Evolutionary conservation across 2,113 vertebrate genomes (phyloP), one percentile per base, ranked within the genome.

Genomic region (Tetrao urogallus): DNA sequence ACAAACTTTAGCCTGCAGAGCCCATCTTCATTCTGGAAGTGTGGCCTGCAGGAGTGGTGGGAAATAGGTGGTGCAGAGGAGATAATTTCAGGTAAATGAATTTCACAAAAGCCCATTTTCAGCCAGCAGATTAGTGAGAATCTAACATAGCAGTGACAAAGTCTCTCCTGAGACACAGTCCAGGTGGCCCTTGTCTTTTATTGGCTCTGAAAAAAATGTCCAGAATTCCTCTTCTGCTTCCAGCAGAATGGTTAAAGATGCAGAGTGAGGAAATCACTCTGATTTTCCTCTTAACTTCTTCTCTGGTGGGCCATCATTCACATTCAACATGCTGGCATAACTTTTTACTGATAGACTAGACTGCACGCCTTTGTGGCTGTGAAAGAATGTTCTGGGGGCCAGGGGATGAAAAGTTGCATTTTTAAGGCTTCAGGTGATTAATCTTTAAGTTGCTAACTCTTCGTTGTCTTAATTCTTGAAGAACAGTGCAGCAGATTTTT

Each of bases 401-500:
- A 81, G 40, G 22, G 61, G 69, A 65, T 11, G 20, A 65, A 32
- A 74, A 16, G 22, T 1, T 63, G 32, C 8, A 12, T 91, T 89
- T 65, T 74, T 74, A 72, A 86, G 50, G 11, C 30, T 79, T 77
- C 7, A 24, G 56, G 25, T 17, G 70, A 27, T 50, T 58, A 82
- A 60, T 77, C 74, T 15, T 10, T 30, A 57, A 34, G 8, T 67
- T 54, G 57, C 38, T 94, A 91, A 96, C n/a, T 40, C 47, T 52
- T 81, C 6, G 0, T 71, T 91, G 40, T 63, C 57, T 89, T 70
- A 34, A 74, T 90, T 95, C 89, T 38, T 91, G 38, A 74, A 98
- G 98, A 98, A 45, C 98, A 98, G 97, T 70, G 93, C 97, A 94
- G 86, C 69, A 1, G 95, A 95, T 94, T 96, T 91, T 93, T 98